Evolutionary conservation across 1,140 invertebrate genomes (phyloP).

Genomic region (Pararge aegeria): DNA sequence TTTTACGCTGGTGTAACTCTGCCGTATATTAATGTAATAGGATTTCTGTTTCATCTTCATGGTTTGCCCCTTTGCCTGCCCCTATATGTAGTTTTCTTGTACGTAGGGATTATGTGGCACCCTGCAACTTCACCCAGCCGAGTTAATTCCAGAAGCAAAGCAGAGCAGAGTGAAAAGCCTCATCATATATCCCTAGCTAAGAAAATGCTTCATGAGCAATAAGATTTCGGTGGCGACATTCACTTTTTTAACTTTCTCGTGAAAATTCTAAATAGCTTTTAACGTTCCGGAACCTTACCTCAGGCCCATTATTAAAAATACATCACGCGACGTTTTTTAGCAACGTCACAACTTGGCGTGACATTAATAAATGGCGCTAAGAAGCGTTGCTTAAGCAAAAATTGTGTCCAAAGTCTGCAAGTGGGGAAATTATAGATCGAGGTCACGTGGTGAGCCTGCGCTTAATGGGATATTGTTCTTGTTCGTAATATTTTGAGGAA

Average conservation of each 20-base stretch:
- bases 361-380: slow-evolving; percentile 32
- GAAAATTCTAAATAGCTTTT: slow-evolving; percentile 19
- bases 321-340: slow-evolving; percentile 25
- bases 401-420: slow-evolving; percentile 14
- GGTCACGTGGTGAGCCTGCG: neutral
- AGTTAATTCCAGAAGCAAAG: too few relatives aligned
- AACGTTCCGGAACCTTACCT: slow-evolving; percentile 18
- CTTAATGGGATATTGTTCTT: slow-evolving; percentile 6
- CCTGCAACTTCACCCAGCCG: too few relatives aligned
- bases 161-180: too few relatives aligned
- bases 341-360: slow-evolving; percentile 25
- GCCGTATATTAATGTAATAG: too few relatives aligned
- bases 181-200: too few relatives aligned
- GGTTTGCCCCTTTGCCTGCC: too few relatives aligned
- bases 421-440: slow-evolving; percentile 5
- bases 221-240: neutral
- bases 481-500: too few relatives aligned
- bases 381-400: slow-evolving; percentile 28
- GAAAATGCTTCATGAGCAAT: neutral
- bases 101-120: too few relatives aligned
- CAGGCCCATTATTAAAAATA: slow-evolving; percentile 32
- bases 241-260: neutral
- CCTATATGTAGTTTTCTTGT: too few relatives aligned
- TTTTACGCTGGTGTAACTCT: too few relatives aligned
- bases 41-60: too few relatives aligned